Percentiles rank a stretch among this genome's conserved stretches.
Conservation (phyloP, 2,797 vertebrate species). For the Pantherophis alleghaniensis region DNA sequence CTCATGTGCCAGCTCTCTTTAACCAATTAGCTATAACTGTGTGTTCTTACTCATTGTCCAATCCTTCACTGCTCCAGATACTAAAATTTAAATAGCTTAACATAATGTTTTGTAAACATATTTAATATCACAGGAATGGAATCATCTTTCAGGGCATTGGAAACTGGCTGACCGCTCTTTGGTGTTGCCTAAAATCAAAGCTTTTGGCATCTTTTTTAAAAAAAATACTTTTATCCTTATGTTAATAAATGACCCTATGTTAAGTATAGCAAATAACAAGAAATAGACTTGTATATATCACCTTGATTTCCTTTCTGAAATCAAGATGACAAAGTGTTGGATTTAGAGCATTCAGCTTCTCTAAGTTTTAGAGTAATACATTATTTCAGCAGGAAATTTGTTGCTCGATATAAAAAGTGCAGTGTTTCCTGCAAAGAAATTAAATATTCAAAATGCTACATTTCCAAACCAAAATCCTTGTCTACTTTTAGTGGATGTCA, state of each 20-base stretch:
- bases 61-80: neutral
- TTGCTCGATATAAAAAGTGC: slow-evolving; percentile 56
- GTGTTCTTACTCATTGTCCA: neutral
- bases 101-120: neutral
- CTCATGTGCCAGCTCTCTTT: neutral
- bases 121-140: slow-evolving; percentile 14
- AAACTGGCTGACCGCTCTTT: neutral
- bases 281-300: slow-evolving; percentile 23
- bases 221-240: neutral
- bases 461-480: slow-evolving; percentile 53
- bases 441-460: slow-evolving; percentile 51
- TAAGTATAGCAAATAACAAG: slow-evolving; percentile 6
- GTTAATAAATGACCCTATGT: neutral
- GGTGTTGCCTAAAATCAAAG: neutral
- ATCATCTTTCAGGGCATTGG: neutral
- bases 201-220: neutral
- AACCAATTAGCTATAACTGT: neutral
- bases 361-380: slow-evolving; percentile 51
- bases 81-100: neutral
- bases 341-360: slow-evolving; percentile 40
- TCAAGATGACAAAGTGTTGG: slow-evolving; percentile 20
- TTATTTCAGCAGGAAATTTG: slow-evolving; percentile 48
- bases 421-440: slow-evolving; percentile 61
- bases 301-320: slow-evolving; percentile 46
- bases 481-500: slow-evolving; percentile 46